Base-by-base conservation (phyloP, 1,140 invertebrate species). In the Meteorus sp. region DNA sequence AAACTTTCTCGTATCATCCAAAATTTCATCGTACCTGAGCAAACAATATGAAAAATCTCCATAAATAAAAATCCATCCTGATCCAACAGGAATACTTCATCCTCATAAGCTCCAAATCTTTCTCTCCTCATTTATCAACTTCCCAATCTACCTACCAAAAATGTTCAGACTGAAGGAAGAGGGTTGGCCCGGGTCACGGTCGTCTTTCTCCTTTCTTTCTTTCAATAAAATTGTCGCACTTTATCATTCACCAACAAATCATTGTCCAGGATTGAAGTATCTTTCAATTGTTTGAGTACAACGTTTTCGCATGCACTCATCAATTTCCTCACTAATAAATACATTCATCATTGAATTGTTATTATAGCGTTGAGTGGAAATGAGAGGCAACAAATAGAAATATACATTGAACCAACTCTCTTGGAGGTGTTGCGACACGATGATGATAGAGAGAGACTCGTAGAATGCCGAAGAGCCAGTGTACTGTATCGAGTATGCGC, bases 291-390 rank as follows among this genome's bases (percentile, higher is more conserved):
- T 25, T 37, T 33, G 7, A 37, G 5, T 15, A 50, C 29, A 37
- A 58, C 56, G 56, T 51, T 23, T 15, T 59, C 52, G 37, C 56
- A 52, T 39, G 23, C 19, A 33, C 48, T 52, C 56, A 59, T 59
- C 37, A 52, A 43, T 23, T 31, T 29, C 37, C 44, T 35, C 37
- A 59, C 48, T 59, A 27, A 52, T 52, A 52, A 52, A 25, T 44
- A 52, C 11, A 33, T 35, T 15, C 56, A 59, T 59, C 52, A 59
- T 52, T 59, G 45, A 59, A 52, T 59, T 29, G 50, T 52, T 59
- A 44, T 25, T 7, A 39, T 39, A 39, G 35, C 8, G 35, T 39
- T n/a, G 22, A 55, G 39, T 17, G 7, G 27, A 23, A 43, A 23
- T 19, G 33, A 52, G 11, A 37, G 35, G 44, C 11, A 37, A 23